Conservation (phyloP, 2,113 vertebrate genomes). For the Syngnathoides biaculeatus region DNA sequence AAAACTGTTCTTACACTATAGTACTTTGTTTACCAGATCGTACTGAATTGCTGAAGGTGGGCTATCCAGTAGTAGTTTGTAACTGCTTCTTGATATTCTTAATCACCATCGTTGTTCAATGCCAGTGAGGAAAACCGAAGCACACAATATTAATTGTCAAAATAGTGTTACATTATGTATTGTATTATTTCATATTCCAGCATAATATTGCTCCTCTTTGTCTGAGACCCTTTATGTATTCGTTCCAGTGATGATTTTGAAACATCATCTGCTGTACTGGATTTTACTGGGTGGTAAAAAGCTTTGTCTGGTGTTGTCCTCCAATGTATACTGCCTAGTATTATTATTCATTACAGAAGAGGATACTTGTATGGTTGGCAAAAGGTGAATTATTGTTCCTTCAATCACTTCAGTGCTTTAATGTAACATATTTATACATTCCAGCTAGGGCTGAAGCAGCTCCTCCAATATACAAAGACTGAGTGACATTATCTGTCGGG, state of each 20-base stretch:
- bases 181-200: too few species aligned
- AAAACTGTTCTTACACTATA: too few species aligned
- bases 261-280: conserved; percentile 2
- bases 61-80: too few species aligned
- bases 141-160: too few species aligned
- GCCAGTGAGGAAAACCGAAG: too few species aligned
- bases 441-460: conserved; percentile 36
- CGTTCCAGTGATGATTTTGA: neutral
- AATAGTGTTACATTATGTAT: too few species aligned
- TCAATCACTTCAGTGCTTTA: conserved; percentile 26
- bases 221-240: too few species aligned
- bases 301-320: conserved; percentile 10
- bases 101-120: too few species aligned
- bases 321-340: conserved; percentile 25
- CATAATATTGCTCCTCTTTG: too few species aligned
- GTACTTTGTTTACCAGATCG: too few species aligned
- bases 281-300: conserved; percentile 6
- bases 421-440: conserved; percentile 44
- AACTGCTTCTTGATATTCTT: too few species aligned
- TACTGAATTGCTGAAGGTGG: too few species aligned
- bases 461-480: conserved; percentile 46
- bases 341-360: conserved; percentile 25
- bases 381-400: conserved; percentile 19
- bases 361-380: conserved; percentile 41
- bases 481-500: conserved; percentile 62